Evolutionary conservation across 2,113 vertebrate species (phyloP).

Genomic region (Mastomys natalensis): DNA sequence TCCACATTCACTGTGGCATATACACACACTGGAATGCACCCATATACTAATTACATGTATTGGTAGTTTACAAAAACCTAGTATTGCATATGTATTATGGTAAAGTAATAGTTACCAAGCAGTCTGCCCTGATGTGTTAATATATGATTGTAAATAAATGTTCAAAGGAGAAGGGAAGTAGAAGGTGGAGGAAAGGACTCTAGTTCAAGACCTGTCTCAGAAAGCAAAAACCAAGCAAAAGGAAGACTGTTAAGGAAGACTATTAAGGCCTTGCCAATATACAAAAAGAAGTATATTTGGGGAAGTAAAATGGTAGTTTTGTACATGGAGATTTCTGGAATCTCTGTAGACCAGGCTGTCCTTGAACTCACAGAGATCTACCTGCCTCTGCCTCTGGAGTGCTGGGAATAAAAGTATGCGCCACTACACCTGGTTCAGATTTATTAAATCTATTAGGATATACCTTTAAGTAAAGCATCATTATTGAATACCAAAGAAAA

Average conservation of each 20-base stretch:
- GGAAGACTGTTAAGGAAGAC: not conserved
- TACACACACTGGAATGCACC: not conserved
- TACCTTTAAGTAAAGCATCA: not conserved
- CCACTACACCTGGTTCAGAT: not conserved
- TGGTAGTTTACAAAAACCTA: not conserved
- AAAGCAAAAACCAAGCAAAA: not conserved
- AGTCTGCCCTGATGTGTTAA: not conserved
- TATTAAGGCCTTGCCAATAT: no score
- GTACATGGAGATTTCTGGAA: not conserved
- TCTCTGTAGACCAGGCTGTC: not conserved
- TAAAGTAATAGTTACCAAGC: not conserved
- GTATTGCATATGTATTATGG: not conserved
- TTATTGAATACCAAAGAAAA: not conserved
- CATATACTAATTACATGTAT: not conserved
- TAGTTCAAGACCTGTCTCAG: not conserved
- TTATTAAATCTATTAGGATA: not conserved
- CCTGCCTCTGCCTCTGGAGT: not conserved
- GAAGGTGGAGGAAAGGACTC: not conserved
- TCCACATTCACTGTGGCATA: not conserved
- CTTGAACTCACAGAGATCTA: not conserved
- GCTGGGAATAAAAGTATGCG: not conserved
- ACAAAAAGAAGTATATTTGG: not conserved
- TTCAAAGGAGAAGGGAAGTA: not conserved
- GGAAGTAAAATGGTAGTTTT: not conserved
- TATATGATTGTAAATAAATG: not conserved